Conservation (phyloP, 1,140 invertebrate genomes). For the Leptinotarsa lineolata region DNA sequence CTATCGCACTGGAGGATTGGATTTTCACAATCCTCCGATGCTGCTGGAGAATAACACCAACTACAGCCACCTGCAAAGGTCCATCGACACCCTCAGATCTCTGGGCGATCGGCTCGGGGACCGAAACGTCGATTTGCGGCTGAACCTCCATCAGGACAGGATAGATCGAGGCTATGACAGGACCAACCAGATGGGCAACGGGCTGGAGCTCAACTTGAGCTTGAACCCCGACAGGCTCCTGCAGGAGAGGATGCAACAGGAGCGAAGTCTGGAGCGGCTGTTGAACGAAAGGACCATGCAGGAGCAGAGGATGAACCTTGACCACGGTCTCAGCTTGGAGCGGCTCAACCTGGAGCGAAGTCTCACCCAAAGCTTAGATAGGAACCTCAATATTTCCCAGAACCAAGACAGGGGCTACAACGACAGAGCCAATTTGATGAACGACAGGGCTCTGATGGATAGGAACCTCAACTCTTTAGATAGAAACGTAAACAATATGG, state of each 20-base stretch:
- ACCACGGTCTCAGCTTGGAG: constrained; percentile 51
- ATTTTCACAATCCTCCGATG: constrained; percentile 53
- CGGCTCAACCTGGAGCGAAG: constrained; percentile 48
- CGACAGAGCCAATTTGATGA: constrained; percentile 4
- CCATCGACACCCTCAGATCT: constrained; percentile 68
- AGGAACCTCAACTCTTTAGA: constrained; percentile 35
- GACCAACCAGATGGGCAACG: constrained; percentile 41
- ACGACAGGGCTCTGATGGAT: constrained; percentile 30
- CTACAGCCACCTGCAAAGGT: constrained; percentile 68
- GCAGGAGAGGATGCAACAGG: constrained; percentile 40
- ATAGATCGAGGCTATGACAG: constrained; percentile 33
- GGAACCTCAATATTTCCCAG: constrained; percentile 47
- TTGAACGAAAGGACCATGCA: constrained; percentile 63
- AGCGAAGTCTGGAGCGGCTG: constrained; percentile 44
- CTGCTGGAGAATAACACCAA: constrained; percentile 57
- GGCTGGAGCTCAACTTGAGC: constrained; percentile 51
- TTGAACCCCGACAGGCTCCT: constrained; percentile 45
- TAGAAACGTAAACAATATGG: constrained; percentile 42
- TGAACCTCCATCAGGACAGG: constrained; percentile 51
- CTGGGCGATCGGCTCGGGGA: constrained; percentile 52
- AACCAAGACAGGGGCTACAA: constrained; percentile 24
- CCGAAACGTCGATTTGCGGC: constrained; percentile 50
- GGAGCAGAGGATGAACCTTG: constrained; percentile 58
- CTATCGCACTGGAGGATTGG: constrained; percentile 52
- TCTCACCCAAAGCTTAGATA: constrained; percentile 54